A percentile compares a stretch with the other conserved stretches of the same genome.
These are phyloP conservation scores for Venustoraphidia nigricollis DNA, from an alignment of 2,888 invertebrate genomes.

Conservation along the genomic window DNA sequence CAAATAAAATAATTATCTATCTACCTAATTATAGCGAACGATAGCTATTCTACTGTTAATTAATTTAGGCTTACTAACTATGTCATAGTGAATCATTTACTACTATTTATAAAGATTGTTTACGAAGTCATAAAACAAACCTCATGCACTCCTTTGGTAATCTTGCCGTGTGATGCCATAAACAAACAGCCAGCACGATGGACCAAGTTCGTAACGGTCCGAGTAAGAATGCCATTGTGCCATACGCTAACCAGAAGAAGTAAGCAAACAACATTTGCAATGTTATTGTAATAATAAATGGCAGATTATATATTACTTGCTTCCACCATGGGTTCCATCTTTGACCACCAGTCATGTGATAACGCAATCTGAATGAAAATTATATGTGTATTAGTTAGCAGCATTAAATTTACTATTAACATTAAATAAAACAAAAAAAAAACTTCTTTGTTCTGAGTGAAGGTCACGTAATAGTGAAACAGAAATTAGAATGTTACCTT, in stretches of 20 bases:
- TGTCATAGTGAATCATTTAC: too few relatives aligned
- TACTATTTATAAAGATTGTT: not conserved
- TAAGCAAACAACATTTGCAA: conserved; percentile 50
- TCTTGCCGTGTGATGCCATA: conserved; percentile 49
- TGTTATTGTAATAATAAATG: conserved; percentile 39
- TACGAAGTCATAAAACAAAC: conserved; percentile 25
- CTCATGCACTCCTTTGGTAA: conserved; percentile 45
- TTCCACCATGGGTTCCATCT: conserved; percentile 16
- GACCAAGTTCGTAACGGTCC: conserved; percentile 74
- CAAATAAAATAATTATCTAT: too few relatives aligned
- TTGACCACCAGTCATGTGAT: conserved; percentile 15
- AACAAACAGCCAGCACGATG: conserved; percentile 43
- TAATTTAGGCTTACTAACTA: too few relatives aligned
- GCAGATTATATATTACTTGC: conserved; percentile 23
- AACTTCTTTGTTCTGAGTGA: too few relatives aligned
- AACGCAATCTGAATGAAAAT: conserved; percentile 19
- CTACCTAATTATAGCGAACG: too few relatives aligned
- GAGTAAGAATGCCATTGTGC: conserved; percentile 55
- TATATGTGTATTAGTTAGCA: not conserved
- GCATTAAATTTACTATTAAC: too few relatives aligned
- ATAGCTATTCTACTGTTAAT: too few relatives aligned
- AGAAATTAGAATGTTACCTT: conserved; percentile 25
- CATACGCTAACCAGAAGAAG: conserved; percentile 70
- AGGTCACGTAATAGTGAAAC: too few relatives aligned
- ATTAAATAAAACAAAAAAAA: too few relatives aligned